Evolutionary conservation across 2,113 vertebrate species (phyloP), one percentile per base, ranked within the genome.

Genomic region (Petromus typicus): DNA sequence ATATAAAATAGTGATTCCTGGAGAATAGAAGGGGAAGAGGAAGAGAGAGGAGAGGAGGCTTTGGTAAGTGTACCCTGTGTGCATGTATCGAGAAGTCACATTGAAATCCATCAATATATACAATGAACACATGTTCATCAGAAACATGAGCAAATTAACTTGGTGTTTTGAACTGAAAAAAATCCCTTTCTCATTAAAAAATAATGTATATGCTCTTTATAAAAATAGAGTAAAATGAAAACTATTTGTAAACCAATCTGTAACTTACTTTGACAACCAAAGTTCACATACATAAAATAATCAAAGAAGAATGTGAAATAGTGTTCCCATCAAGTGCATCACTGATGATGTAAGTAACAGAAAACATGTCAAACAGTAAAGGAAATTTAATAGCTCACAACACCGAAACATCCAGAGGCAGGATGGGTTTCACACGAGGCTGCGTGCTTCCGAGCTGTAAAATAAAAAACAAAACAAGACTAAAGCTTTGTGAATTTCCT

Each of bases 291-390:
- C 54, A 5, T 71, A 85, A 85, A 85, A 89, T 40, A 85, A 79
- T 73, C n/a, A 89, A 45, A 63, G 37, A 91, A 78, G 54, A 79
- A n/a, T 84, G 67, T 84, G 23, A 83, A 87, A 69, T 78, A 78
- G 22, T 43, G 5, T 92, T 59, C 89, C 20, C 89, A 84, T 83
- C 40, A 67, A 6, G 43, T 78, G 5, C 13, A 51, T 78, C 17
- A 48, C 66, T 87, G 48, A n/a, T n/a, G 67, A 6, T 66, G 6
- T n/a, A 86, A 54, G 23, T 48, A 67, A 83, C 4, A 88, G 18
- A 76, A 88, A 48, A 86, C n/a, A n/a, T n/a, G 11, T 63, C 25
- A 63, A 57, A 88, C 27, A 43, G 51, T 76, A 59, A 83, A 83
- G 18, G 54, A 83, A 67, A 22, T n/a, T 59, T 88, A 83, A 78